phyloP scores from a whole-genome alignment of 2,888 invertebrate species.

The Eretmocerus hayati region DNA sequence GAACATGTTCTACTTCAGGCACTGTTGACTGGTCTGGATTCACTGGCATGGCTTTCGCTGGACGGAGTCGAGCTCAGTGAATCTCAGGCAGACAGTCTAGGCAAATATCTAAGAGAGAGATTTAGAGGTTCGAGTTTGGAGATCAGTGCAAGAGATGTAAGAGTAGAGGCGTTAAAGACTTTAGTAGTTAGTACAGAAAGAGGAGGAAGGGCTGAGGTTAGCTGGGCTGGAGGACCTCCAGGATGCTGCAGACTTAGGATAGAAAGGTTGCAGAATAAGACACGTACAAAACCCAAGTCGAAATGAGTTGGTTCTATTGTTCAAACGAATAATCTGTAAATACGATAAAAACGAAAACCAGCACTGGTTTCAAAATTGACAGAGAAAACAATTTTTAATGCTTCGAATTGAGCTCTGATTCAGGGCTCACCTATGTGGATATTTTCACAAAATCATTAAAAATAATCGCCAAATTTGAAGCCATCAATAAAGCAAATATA shows the following conservation, averaged over 20 bases:
- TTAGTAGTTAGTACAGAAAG: conserved; percentile 42
- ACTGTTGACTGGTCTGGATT: conserved; percentile 38
- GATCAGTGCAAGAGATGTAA: conserved; percentile 43
- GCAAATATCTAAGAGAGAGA: conserved; percentile 43
- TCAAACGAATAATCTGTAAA: no score
- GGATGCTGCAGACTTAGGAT: conserved; percentile 40
- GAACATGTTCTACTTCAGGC: conserved; percentile 44
- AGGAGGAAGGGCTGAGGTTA: conserved; percentile 41
- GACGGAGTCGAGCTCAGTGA: conserved; percentile 41
- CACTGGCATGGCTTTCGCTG: conserved; percentile 43
- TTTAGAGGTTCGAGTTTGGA: conserved; percentile 41
- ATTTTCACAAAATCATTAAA: no score
- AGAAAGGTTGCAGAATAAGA: conserved; percentile 35
- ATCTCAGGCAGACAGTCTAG: conserved; percentile 38
- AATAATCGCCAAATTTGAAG: no score
- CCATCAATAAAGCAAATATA: no score
- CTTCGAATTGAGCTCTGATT: no score
- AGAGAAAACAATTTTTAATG: no score
- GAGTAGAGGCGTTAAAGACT: conserved; percentile 40
- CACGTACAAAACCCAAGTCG: conserved; percentile 31
- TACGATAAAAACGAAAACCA: no score
- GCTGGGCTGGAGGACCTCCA: conserved; percentile 40
- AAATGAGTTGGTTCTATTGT: no score
- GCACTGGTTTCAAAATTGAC: no score
- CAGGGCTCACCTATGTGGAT: no score